Conservation (phyloP, 2,113 vertebrate genomes). For the Coregonus clupeaformis region DNA sequence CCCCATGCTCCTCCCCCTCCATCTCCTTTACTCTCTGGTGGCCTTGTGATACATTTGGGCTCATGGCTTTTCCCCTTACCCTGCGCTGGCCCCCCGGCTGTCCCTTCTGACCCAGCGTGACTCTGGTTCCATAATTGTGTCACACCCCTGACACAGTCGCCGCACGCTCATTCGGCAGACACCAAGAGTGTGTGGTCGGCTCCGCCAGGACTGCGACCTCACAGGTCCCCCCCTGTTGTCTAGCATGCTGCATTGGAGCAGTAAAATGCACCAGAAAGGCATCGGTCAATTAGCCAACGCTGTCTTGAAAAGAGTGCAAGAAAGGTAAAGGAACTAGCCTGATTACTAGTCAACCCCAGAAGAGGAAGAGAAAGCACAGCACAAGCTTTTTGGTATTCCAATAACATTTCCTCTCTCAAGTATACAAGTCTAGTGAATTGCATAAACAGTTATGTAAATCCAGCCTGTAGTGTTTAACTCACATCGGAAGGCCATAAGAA, state of each 20-base stretch:
- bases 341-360: constrained; percentile 59
- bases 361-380: constrained; percentile 1
- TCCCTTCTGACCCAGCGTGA: neutral
- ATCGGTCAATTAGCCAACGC: constrained; percentile 45
- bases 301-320: constrained; percentile 63
- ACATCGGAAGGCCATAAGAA: constrained; percentile 36
- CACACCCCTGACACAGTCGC: neutral
- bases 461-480: constrained; percentile 47
- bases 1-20: neutral
- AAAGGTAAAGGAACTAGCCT: neutral
- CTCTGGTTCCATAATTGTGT: neutral
- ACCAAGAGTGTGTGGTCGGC: neutral
- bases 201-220: neutral
- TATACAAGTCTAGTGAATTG: constrained; percentile 26
- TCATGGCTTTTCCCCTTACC: constrained; percentile 10
- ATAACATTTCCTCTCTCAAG: constrained; percentile 24
- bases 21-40: neutral
- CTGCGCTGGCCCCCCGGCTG: neutral
- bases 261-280: neutral
- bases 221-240: neutral
- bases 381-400: neutral
- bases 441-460: constrained; percentile 44
- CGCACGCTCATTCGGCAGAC: neutral
- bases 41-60: constrained; percentile 22
- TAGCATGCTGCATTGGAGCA: neutral